Base-by-base conservation (phyloP, 2,888 invertebrate genomes). In the Archips crataeganus region DNA sequence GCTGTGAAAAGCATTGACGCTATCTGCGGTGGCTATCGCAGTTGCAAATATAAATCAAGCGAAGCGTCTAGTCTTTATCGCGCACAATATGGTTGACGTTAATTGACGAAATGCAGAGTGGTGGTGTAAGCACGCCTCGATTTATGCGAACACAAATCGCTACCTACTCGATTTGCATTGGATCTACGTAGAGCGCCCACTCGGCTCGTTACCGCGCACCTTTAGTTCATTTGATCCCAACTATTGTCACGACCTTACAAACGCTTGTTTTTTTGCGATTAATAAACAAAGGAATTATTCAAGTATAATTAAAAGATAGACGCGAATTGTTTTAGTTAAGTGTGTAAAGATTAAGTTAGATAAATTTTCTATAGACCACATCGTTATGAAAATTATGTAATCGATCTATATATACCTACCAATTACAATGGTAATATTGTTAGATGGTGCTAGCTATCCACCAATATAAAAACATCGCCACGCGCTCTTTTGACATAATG, bases 111-210 rank as follows among this genome's bases (percentile, higher is more conserved):
- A 88, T 84, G 81, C 84, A 79, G 84, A 84, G 81, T 84, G 81
- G 79, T 74, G 71, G 79, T 85, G 82, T 82, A 81, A 76, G 82
- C 81, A 75, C 79, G 78, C 76, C 78, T 81, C 85, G 86, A 91
- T 88, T 88, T 90, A 90, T 89, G 85, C 85, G 82, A 80, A 82
- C 84, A 83, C 86, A 86, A 88, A 89, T 89, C 88, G 85, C 85
- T 85, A 85, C 87, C 85, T 85, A 85, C 87, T 86, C 86, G 86
- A 91, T 91, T 92, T 90, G 89, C 90, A 91, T 92, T 86, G 85
- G 85, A 90, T 90, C 88, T 90, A 87, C 90, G 89, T 90, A 89
- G 88, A 88, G 85, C 88, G 85, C 87, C 86, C 87, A 86, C 87
- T 88, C 84, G 82, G 79, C 87, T 91, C 87, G 89, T 90, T 90